Evolutionary conservation across 2,797 vertebrate genomes (phyloP).

Genomic region (Phoebastria nigripes): DNA sequence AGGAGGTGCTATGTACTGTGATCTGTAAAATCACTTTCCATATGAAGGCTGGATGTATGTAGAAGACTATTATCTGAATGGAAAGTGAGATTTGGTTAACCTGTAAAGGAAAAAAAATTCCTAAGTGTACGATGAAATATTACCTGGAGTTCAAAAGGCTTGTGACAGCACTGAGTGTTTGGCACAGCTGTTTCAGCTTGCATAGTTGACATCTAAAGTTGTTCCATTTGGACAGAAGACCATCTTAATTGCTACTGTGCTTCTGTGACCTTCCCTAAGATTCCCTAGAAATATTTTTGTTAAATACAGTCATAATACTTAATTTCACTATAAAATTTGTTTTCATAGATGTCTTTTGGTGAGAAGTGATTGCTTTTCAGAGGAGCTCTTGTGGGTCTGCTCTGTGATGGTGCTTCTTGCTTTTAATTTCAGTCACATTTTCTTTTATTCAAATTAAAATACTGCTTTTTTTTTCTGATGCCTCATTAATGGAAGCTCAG

Average conservation of each 20-base stretch:
- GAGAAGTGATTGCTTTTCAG: neutral
- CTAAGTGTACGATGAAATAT: fast-evolving
- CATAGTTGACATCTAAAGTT: neutral
- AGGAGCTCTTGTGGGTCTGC: neutral
- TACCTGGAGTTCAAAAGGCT: neutral
- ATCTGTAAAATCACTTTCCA: neutral
- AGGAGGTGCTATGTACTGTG: neutral
- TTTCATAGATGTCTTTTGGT: neutral
- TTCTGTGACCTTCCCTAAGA: neutral
- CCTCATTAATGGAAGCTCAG: neutral
- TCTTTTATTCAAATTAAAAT: neutral
- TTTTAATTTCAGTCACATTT: neutral
- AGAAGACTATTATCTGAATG: neutral
- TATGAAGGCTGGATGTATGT: neutral
- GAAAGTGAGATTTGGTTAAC: neutral
- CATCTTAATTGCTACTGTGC: neutral
- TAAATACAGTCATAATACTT: neutral
- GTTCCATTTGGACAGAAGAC: neutral
- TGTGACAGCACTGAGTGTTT: fast-evolving
- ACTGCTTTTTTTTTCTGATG: neutral
- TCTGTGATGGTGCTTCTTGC: neutral
- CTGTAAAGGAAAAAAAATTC: neutral
- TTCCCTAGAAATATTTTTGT: neutral
- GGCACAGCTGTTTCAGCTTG: neutral
- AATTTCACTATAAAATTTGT: neutral